Percentiles rank a stretch among this genome's conserved stretches.
Conservation (phyloP, 2,113 vertebrate species). For the Pomatorhinus ruficollis region DNA sequence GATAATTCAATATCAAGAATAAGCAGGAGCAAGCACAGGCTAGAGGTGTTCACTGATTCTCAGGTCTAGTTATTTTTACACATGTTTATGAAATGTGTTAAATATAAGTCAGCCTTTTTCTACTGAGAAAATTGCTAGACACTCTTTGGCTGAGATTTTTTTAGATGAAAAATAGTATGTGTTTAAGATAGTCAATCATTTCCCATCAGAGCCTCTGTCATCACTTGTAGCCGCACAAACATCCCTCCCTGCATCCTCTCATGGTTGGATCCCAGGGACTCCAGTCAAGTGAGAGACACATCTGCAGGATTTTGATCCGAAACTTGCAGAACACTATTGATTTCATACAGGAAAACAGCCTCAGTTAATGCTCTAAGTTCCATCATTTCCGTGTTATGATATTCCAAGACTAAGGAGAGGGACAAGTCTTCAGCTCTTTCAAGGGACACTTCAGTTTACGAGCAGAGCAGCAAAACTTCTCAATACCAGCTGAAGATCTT, state of each 20-base stretch:
- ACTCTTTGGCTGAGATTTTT: background rate
- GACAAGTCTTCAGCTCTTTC: background rate
- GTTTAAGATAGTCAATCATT: background rate
- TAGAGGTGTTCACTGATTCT: conserved; percentile 44
- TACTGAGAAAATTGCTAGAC: conserved; percentile 13
- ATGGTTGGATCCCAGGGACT: background rate
- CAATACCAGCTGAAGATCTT: background rate
- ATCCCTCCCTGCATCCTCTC: background rate
- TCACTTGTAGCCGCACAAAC: background rate
- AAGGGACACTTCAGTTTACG: background rate
- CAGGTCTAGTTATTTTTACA: conserved; percentile 29
- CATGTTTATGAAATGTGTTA: background rate
- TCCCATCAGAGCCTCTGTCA: background rate
- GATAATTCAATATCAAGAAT: conserved; percentile 40
- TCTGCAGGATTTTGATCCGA: background rate
- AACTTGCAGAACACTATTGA: background rate
- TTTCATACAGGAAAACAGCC: background rate
- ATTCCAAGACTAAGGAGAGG: background rate
- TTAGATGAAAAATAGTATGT: background rate
- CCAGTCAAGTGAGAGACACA: background rate
- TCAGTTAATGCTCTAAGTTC: background rate
- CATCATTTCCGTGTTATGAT: background rate
- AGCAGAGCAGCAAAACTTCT: background rate
- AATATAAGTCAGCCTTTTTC: conserved; percentile 8
- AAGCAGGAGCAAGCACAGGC: conserved; percentile 46